Conservation (phyloP, 2,113 vertebrate species). For the Anhinga rufa region DNA sequence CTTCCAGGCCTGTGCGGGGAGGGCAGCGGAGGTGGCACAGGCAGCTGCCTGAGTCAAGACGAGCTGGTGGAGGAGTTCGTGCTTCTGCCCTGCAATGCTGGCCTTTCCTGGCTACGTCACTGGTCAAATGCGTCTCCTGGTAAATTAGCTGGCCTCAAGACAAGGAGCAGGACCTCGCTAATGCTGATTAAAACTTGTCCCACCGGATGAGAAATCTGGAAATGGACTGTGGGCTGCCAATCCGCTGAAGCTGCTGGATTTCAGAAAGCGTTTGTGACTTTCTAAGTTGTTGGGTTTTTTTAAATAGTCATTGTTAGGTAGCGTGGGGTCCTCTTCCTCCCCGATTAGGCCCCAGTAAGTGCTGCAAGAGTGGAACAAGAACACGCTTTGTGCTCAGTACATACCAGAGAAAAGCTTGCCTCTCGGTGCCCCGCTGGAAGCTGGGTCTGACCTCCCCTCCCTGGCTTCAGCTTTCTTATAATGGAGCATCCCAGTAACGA, state of each 20-base stretch:
- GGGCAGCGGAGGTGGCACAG: not conserved
- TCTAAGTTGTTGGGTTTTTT: not conserved
- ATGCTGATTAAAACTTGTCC: not conserved
- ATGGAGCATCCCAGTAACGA: not conserved
- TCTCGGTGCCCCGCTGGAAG: not conserved
- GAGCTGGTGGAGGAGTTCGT: not conserved
- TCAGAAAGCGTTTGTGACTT: not conserved
- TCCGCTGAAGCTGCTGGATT: not conserved
- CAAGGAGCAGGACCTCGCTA: not conserved
- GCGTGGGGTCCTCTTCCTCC: not conserved
- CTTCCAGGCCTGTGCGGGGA: not conserved
- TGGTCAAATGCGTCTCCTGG: accelerated
- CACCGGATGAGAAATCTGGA: not conserved
- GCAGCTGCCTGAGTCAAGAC: no score
- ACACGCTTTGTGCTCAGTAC: not conserved
- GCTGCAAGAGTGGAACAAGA: not conserved
- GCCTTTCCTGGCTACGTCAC: not conserved
- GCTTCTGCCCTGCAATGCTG: no score
- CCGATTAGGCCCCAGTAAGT: no score
- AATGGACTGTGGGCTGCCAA: not conserved
- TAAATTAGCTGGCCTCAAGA: not conserved
- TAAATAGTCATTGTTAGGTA: not conserved
- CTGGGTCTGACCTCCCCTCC: not conserved
- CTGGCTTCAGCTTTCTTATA: not conserved
- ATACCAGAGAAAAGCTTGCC: not conserved